phyloP scores from a whole-genome alignment of 1,140 invertebrate genomes.

The Nylanderia fulva region DNA sequence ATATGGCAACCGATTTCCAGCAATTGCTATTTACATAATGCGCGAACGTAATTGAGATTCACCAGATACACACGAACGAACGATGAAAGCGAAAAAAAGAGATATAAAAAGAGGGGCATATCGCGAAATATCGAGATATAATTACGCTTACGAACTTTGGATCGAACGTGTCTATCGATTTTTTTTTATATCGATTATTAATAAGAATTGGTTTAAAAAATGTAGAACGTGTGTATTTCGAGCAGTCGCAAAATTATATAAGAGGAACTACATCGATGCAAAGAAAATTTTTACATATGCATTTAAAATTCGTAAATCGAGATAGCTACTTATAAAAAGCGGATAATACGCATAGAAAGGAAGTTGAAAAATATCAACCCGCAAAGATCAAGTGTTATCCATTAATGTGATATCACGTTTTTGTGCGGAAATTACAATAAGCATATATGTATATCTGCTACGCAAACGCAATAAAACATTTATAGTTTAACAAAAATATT shows the following conservation, averaged over 20 bases:
- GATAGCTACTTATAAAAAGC: not conserved
- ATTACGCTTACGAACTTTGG: not conserved
- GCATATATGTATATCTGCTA: not conserved
- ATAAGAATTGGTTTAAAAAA: not conserved
- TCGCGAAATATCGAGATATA: not conserved
- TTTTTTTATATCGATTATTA: not conserved
- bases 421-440: not conserved
- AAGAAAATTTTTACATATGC: not conserved
- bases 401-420: not conserved
- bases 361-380: not conserved
- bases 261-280: not conserved
- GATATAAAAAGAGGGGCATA: not conserved
- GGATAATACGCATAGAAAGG: not conserved
- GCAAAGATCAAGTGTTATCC: slow-evolving; percentile 41
- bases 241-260: not conserved
- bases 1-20: not conserved
- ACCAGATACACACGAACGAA: not conserved
- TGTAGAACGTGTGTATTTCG: not conserved
- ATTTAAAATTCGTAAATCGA: too few species aligned
- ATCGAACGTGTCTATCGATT: not conserved
- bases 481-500: too few species aligned
- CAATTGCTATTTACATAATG: slow-evolving; percentile 7
- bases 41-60: not conserved
- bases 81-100: not conserved
- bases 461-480: not conserved